These are phyloP conservation scores for Callimorpha dominula DNA, from an alignment of 2,888 invertebrate species.

Conservation along the genomic window DNA sequence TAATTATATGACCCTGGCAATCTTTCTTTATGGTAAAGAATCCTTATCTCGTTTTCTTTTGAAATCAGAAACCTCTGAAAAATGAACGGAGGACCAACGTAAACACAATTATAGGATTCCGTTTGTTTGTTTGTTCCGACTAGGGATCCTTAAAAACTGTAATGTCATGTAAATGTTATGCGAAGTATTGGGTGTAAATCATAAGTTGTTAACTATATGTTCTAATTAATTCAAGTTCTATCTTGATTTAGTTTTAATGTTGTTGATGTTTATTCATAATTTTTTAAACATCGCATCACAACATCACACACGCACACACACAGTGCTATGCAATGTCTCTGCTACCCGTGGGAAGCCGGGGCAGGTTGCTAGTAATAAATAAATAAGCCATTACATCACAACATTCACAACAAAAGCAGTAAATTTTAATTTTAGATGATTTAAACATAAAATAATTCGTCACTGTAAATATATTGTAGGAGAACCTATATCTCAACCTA, in stretches of 20 bases:
- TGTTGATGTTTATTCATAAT: neutral
- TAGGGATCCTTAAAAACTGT: neutral
- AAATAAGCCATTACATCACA: too few species aligned
- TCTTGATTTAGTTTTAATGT: neutral
- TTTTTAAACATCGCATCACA: neutral
- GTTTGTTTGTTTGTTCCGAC: neutral
- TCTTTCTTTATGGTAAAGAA: too few species aligned
- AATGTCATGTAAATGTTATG: neutral
- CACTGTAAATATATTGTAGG: too few species aligned
- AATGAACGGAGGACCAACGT: neutral
- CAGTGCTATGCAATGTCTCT: too few species aligned
- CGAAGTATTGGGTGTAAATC: neutral
- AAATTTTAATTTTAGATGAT: too few species aligned
- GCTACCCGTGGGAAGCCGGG: too few species aligned
- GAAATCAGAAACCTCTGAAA: neutral
- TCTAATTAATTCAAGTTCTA: conserved; percentile 5
- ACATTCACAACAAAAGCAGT: too few species aligned
- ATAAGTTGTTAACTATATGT: neutral
- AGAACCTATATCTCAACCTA: too few species aligned
- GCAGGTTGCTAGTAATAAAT: too few species aligned
- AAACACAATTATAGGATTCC: neutral
- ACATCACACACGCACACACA: neutral
- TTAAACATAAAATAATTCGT: too few species aligned
- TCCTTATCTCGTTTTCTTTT: neutral
- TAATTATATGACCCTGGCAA: too few species aligned